These are phyloP conservation scores for Hyles vespertilio DNA, from an alignment of 1,140 invertebrate species.

Conservation along the genomic window DNA sequence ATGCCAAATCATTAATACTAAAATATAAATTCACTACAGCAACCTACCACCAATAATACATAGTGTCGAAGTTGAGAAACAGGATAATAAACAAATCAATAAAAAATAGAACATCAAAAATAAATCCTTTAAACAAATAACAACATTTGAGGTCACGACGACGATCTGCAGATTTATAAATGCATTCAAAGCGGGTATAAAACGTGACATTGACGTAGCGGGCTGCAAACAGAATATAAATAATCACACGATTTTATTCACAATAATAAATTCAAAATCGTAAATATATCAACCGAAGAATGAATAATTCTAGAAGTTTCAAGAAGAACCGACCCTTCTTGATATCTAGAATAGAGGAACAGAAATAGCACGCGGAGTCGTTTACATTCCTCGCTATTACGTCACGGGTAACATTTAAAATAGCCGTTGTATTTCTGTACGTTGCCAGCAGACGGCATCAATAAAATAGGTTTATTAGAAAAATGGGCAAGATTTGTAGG, in stretches of 20 bases:
- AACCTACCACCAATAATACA: no score
- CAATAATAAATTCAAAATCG: no score
- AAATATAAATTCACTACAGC: no score
- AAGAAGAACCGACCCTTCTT: slow-evolving; percentile 15
- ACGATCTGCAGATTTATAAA: neutral
- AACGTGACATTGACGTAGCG: no score
- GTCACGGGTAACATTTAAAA: slow-evolving; percentile 42
- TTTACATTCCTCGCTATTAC: slow-evolving; percentile 46
- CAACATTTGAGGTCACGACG: neutral
- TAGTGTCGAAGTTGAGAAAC: no score
- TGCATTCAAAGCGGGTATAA: neutral
- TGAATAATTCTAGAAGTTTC: no score
- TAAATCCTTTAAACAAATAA: neutral
- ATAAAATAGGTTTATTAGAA: slow-evolving; percentile 27
- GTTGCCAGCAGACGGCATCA: slow-evolving; percentile 53
- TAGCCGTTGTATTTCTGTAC: slow-evolving; percentile 57
- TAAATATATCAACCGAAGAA: no score
- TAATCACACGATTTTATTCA: no score
- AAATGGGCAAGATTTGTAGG: slow-evolving; percentile 11
- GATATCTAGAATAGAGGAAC: slow-evolving; percentile 26
- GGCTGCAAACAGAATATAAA: no score
- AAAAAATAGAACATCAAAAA: no score
- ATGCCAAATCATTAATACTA: no score
- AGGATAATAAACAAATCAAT: no score
- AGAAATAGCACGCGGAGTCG: slow-evolving; percentile 44